Base-by-base conservation (phyloP, 2,113 vertebrate genomes). In the Leptobrachium ailaonicum region DNA sequence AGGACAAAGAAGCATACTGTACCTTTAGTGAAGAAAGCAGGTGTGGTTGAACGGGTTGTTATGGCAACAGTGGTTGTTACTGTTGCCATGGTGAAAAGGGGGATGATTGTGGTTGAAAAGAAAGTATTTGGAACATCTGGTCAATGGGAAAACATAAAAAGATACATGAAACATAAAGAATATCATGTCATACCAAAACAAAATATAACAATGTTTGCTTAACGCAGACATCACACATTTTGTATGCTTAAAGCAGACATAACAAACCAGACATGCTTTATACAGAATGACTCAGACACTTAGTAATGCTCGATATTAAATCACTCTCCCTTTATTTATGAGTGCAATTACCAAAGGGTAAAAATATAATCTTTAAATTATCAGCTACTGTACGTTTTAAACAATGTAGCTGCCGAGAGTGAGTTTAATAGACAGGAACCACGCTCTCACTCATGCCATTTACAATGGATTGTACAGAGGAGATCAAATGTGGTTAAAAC, bases 41-140 rank as follows among this genome's bases (percentile, higher is more conserved):
- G 92, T 90, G 95, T 92, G 92, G 91, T 93, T 93, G 92, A 93
- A 90, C 91, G 94, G 95, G 90, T 87, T 92, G 92, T 93, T 96
- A 98, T 94, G 91, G 92, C 91, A 91, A 93, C 92, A 91, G 90
- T 92, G 88, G 95, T 95, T 91, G 95, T 93, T 92, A 96, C 95
- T 95, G 96, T 93, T 94, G 92, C 93, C 92, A 93, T 93, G 94
- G 95, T 93, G 92, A 93, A 96, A 90, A 93, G 93, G 94, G 94
- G 94, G 94, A 94, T 93, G 90, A 94, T 95, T 95, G 95, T 96
- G 93, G 94, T 95, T 95, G 96, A 90, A 95, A 93, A 95, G 94
- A 91, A 93, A 94, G 95, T 95, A 91, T 92, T 97, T 92, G 95
- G 95, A 92, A 86, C 90, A 92, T 98, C 97, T 99, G 96, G 96